Evolutionary conservation across 37 sponge, comb jelly and placozoan genomes (phyloP).

Genomic region (Tethya wilhelma): DNA sequence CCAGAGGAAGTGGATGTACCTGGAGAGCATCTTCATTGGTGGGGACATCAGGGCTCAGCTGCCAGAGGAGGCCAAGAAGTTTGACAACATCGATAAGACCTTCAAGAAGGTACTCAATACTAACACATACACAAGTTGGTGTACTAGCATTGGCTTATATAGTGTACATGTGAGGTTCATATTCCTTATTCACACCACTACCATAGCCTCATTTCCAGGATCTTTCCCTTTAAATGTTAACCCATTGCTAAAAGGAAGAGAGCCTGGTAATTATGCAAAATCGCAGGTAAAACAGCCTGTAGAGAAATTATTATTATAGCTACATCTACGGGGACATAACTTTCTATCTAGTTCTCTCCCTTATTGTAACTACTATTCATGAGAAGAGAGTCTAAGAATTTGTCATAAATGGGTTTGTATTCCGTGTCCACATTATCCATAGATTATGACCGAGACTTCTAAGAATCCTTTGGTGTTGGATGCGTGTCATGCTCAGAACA

Average conservation of each 20-base stretch:
- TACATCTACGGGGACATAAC: too few species aligned
- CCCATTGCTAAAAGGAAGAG: too few species aligned
- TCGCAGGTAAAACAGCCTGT: too few species aligned
- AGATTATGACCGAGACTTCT: slow-evolving; percentile 97
- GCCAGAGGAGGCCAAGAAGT: slow-evolving; percentile 99
- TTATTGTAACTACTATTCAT: neutral
- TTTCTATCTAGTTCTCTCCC: too few species aligned
- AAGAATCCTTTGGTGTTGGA: slow-evolving; percentile 92
- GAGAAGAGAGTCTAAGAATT: neutral
- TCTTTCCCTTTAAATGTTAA: too few species aligned
- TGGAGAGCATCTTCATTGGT: slow-evolving; percentile 98
- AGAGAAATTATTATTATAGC: too few species aligned
- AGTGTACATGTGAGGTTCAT: too few species aligned
- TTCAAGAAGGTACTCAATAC: slow-evolving; percentile 88
- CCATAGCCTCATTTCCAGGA: too few species aligned
- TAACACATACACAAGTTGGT: too few species aligned
- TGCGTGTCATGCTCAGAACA: slow-evolving; percentile 86
- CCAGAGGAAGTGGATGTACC: slow-evolving; percentile 99
- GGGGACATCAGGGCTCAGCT: slow-evolving; percentile 97
- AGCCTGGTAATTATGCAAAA: too few species aligned
- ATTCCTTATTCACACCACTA: too few species aligned
- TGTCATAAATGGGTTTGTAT: neutral
- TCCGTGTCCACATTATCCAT: neutral
- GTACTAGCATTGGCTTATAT: too few species aligned
- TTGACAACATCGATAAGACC: slow-evolving; percentile 96